Conservation (phyloP, 1,140 invertebrate genomes). For the Drosophila nikananu region DNA sequence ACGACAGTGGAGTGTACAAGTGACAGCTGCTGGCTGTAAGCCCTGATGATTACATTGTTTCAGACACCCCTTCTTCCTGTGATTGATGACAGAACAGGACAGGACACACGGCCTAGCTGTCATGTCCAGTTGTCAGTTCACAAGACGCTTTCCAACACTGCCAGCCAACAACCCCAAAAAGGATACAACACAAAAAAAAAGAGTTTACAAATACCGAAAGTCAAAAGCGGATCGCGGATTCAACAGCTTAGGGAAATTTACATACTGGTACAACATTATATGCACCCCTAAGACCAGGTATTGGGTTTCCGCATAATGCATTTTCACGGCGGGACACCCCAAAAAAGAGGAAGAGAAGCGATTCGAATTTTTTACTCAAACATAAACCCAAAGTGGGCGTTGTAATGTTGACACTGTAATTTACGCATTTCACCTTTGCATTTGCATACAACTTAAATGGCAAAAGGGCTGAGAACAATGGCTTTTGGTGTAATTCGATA, state of each 20-base stretch:
- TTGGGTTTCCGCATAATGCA: constrained; percentile 79
- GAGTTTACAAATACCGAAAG: constrained; percentile 67
- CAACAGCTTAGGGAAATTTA: constrained; percentile 74
- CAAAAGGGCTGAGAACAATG: constrained; percentile 57
- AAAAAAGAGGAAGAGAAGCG: neutral
- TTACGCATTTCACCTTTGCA: constrained; percentile 80
- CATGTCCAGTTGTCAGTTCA: constrained; percentile 43
- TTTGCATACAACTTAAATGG: constrained; percentile 69
- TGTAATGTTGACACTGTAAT: constrained; percentile 84
- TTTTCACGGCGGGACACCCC: constrained; percentile 76
- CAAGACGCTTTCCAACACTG: constrained; percentile 52
- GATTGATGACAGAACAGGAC: constrained; percentile 27
- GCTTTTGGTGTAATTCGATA: constrained; percentile 59
- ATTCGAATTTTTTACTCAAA: constrained; percentile 37
- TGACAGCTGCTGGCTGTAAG: constrained; percentile 58
- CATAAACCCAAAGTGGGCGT: constrained; percentile 67
- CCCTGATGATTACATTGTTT: constrained; percentile 60
- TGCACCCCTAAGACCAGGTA: constrained; percentile 26
- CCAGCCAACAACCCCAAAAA: neutral
- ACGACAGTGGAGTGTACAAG: constrained; percentile 29
- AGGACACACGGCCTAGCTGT: constrained; percentile 2
- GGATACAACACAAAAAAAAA: constrained; percentile 8
- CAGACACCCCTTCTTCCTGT: constrained; percentile 24
- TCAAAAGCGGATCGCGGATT: constrained; percentile 57
- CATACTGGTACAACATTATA: constrained; percentile 52